phyloP scores from a whole-genome alignment of 2,113 vertebrate genomes.

The Peromyscus leucopus region DNA sequence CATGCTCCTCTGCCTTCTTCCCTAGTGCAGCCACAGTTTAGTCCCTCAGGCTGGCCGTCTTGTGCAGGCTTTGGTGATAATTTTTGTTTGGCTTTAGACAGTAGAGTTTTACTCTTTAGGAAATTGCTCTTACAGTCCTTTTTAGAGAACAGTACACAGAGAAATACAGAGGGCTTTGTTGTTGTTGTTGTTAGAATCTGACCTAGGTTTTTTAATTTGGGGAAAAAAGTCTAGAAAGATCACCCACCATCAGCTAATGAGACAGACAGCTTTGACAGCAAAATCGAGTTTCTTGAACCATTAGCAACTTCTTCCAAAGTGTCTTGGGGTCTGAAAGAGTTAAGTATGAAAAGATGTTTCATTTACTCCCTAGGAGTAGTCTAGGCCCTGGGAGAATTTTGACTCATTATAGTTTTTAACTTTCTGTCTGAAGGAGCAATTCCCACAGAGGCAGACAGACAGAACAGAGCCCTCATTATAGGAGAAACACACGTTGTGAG shows the following conservation, averaged over 20 bases:
- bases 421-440: slow-evolving; percentile 66
- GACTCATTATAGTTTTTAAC: slow-evolving; percentile 69
- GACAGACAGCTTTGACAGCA: slow-evolving; percentile 43
- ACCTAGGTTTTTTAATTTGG: not conserved
- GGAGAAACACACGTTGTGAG: not conserved
- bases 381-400: slow-evolving; percentile 60
- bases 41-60: not conserved
- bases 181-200: slow-evolving; percentile 26
- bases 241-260: not conserved
- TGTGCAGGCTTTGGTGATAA: not conserved
- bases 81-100: not conserved
- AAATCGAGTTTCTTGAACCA: slow-evolving; percentile 18
- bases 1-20: not conserved
- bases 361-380: slow-evolving; percentile 26
- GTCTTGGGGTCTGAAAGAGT: slow-evolving; percentile 50
- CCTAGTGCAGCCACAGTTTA: not conserved
- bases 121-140: not conserved
- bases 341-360: slow-evolving; percentile 48
- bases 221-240: not conserved
- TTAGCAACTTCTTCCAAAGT: slow-evolving; percentile 28
- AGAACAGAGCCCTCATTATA: slow-evolving; percentile 47
- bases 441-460: slow-evolving; percentile 57
- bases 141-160: not conserved
- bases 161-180: not conserved
- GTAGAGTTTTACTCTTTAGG: not conserved